Percentiles rank a stretch among this genome's conserved stretches.
These are phyloP conservation scores for Dastarcus helophoroides DNA, from an alignment of 2,888 invertebrate species.

Conservation along the genomic window DNA sequence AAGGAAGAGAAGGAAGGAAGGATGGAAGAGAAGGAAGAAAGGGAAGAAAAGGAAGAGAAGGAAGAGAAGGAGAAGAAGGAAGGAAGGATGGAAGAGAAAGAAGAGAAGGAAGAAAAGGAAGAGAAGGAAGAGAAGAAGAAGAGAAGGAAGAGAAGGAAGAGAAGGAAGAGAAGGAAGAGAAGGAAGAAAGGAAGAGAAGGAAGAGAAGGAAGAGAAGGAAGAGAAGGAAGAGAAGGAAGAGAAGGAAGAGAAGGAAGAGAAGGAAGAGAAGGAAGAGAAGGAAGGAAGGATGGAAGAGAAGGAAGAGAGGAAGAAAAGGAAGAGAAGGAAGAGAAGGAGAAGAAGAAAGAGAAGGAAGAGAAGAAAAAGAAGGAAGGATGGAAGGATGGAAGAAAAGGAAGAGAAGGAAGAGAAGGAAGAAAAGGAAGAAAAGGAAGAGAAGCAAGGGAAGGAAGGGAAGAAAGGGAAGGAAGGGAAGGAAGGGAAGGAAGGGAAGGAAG, in stretches of 20 bases:
- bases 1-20: too few species aligned
- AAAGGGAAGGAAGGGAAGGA: too few species aligned
- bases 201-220: too few species aligned
- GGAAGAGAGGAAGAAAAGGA: neutral
- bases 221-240: neutral
- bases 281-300: too few species aligned
- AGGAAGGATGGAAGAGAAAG: neutral
- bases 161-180: neutral
- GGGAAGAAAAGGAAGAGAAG: neutral
- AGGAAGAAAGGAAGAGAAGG: neutral
- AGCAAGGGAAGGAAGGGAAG: too few species aligned
- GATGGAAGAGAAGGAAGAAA: neutral
- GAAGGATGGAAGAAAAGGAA: too few species aligned
- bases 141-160: neutral
- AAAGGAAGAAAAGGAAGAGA: too few species aligned
- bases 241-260: neutral
- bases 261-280: neutral
- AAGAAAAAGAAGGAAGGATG: neutral
- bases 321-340: neutral
- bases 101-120: neutral
- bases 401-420: too few species aligned
- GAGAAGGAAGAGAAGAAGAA: neutral
- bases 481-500: too few species aligned
- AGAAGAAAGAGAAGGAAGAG: neutral
- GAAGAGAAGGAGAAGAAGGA: neutral